Percentiles rank a stretch among this genome's conserved stretches.
phyloP scores from a whole-genome alignment of 1,140 invertebrate genomes.

The Atta texana region DNA sequence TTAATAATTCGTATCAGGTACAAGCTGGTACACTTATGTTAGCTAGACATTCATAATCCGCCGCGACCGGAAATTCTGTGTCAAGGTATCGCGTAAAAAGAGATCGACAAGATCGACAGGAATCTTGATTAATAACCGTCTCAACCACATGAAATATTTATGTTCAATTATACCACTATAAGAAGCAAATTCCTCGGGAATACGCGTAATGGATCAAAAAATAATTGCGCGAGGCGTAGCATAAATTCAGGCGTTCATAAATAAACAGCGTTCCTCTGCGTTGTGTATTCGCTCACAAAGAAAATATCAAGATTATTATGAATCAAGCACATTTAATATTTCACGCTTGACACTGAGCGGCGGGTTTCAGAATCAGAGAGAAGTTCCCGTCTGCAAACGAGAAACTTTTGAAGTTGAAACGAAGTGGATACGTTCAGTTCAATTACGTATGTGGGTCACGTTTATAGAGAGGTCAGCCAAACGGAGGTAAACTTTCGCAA shows the following conservation, averaged over 20 bases:
- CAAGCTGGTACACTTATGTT: background rate
- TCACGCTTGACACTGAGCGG: slow-evolving; percentile 28
- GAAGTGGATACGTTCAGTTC: background rate
- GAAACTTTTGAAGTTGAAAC: slow-evolving; percentile 31
- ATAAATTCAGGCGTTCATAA: slow-evolving; percentile 5
- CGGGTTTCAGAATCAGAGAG: slow-evolving; percentile 18
- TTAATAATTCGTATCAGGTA: slow-evolving; percentile 28
- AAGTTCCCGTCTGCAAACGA: slow-evolving; percentile 15
- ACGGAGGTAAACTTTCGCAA: background rate
- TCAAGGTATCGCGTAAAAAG: slow-evolving; percentile 30
- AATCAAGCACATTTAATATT: slow-evolving; percentile 11
- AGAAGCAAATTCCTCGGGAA: background rate
- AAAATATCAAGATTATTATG: slow-evolving; percentile 14
- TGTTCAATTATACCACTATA: background rate
- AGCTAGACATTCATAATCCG: background rate
- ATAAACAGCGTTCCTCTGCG: background rate
- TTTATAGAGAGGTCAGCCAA: slow-evolving; percentile 16
- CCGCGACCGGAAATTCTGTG: slow-evolving; percentile 35
- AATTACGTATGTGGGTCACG: slow-evolving; percentile 54
- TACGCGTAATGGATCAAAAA: slow-evolving; percentile 8
- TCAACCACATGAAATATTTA: background rate
- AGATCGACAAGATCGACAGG: background rate
- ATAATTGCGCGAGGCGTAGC: background rate
- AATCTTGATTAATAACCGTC: slow-evolving; percentile 1
- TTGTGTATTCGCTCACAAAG: background rate